A percentile compares a stretch with the other conserved stretches of the same genome.
Evolutionary conservation across 2,888 invertebrate species (phyloP).

Genomic region (Dasypolia templi): DNA sequence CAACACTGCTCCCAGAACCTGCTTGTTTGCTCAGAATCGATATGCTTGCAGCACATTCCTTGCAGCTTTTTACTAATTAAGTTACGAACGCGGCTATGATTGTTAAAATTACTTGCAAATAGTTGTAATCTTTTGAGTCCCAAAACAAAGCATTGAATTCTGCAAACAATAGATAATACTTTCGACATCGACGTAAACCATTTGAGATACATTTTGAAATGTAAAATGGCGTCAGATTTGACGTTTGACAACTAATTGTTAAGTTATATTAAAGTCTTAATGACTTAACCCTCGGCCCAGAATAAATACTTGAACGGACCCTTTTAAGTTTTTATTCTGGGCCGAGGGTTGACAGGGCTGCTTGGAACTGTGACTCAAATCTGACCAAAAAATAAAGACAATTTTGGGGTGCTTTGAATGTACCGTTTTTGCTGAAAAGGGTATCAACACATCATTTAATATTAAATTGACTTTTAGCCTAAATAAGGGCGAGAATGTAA

Average conservation of each 20-base stretch:
- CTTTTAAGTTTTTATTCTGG: too few relatives aligned
- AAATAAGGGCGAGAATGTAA: neutral
- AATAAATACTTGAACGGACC: slow-evolving; percentile 33
- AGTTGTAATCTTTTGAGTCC: slow-evolving; percentile 33
- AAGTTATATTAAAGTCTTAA: slow-evolving; percentile 51
- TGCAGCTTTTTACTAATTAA: slow-evolving; percentile 17
- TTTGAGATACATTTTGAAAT: slow-evolving; percentile 38
- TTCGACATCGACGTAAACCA: slow-evolving; percentile 25
- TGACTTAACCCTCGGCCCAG: slow-evolving; percentile 15
- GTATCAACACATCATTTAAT: neutral
- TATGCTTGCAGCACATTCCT: slow-evolving; percentile 23
- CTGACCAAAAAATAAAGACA: neutral
- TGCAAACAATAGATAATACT: slow-evolving; percentile 49
- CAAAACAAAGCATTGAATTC: slow-evolving; percentile 22
- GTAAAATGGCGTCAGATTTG: slow-evolving; percentile 44
- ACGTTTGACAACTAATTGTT: slow-evolving; percentile 54
- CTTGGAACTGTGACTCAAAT: neutral
- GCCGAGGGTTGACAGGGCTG: neutral
- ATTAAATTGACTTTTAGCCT: neutral
- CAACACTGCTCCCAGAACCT: slow-evolving; percentile 6
- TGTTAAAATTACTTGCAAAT: slow-evolving; percentile 49
- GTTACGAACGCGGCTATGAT: slow-evolving; percentile 24
- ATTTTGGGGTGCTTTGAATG: neutral
- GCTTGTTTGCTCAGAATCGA: slow-evolving; percentile 11
- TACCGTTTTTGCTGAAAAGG: neutral